Evolutionary conservation across 2,888 invertebrate genomes (phyloP).

Genomic region (Standfussiana lucernea): DNA sequence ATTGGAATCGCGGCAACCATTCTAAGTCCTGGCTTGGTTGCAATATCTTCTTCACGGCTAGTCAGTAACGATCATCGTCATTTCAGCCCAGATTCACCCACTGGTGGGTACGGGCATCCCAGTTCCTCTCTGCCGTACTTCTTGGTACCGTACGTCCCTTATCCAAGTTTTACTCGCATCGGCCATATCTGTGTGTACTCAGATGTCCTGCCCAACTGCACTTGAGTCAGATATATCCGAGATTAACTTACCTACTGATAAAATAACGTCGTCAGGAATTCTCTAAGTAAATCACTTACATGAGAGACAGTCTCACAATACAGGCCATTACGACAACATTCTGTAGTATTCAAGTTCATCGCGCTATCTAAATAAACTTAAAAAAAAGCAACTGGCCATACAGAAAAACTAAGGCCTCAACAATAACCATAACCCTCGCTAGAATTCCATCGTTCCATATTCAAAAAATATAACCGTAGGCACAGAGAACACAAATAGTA

Average conservation of each 20-base stretch:
- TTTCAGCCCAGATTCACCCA: too few relatives aligned
- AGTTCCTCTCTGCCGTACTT: too few relatives aligned
- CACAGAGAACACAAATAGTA: conserved; percentile 4
- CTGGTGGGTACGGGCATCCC: too few relatives aligned
- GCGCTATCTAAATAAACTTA: neutral
- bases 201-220: too few relatives aligned
- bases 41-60: too few relatives aligned
- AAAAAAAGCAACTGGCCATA: conserved; percentile 11
- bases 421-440: conserved; percentile 8
- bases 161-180: too few relatives aligned
- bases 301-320: neutral
- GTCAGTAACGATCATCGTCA: too few relatives aligned
- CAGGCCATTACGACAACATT: neutral
- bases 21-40: too few relatives aligned
- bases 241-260: neutral
- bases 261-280: neutral
- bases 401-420: conserved; percentile 8
- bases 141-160: too few relatives aligned
- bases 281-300: neutral
- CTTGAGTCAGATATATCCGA: neutral
- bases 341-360: neutral
- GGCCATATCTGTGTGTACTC: too few relatives aligned
- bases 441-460: conserved; percentile 31
- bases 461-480: conserved; percentile 27
- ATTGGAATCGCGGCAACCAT: too few relatives aligned